These are phyloP conservation scores for Mandrillus leucophaeus DNA, from an alignment of 2,113 vertebrate species.

Conservation along the genomic window DNA sequence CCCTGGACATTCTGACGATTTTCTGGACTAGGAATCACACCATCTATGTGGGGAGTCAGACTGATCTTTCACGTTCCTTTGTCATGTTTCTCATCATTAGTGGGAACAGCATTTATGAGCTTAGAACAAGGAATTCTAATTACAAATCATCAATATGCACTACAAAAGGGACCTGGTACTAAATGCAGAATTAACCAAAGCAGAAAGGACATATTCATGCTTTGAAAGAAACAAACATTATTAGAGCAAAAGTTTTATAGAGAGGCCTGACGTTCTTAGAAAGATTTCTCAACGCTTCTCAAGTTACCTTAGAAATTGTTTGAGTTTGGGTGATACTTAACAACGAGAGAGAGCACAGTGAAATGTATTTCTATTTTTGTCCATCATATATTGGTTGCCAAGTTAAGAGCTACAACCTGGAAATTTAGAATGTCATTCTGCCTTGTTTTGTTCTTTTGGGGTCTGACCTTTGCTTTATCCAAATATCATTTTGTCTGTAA, in stretches of 20 bases:
- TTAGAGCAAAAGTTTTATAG: neutral
- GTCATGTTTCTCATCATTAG: neutral
- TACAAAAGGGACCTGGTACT: neutral
- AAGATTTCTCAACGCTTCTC: neutral
- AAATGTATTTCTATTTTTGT: slow-evolving; percentile 39
- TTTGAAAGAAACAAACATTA: slow-evolving; percentile 21
- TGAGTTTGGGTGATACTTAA: neutral
- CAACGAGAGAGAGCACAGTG: neutral
- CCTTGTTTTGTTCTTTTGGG: slow-evolving; percentile 48
- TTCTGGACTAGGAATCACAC: neutral
- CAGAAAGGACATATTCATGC: neutral
- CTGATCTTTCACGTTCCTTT: neutral
- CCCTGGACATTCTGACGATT: neutral
- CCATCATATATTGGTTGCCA: neutral
- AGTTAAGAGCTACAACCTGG: slow-evolving; percentile 14
- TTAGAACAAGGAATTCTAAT: slow-evolving; percentile 11
- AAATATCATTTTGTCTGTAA: slow-evolving; percentile 76
- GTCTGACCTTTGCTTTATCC: slow-evolving; percentile 72
- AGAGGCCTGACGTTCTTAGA: neutral
- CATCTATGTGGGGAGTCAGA: neutral
- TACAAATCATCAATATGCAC: neutral
- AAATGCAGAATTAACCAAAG: neutral
- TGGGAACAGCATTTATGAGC: neutral
- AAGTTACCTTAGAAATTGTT: neutral
- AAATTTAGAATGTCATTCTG: slow-evolving; percentile 55